Evolutionary conservation across 2,888 invertebrate genomes (phyloP).

Genomic region (Charanyca ferruginea): DNA sequence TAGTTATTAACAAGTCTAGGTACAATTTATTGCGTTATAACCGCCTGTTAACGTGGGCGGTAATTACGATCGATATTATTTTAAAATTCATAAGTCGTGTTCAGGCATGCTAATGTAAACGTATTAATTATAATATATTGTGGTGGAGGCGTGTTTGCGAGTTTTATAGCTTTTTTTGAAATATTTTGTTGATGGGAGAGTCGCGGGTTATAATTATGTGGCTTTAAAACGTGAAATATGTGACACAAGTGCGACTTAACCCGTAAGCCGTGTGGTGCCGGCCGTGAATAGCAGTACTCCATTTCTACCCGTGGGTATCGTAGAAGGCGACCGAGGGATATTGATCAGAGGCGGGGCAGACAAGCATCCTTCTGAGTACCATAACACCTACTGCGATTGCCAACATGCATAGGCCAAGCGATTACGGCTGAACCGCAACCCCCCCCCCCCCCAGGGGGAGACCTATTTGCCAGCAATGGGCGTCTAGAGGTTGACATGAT

Average conservation of each 20-base stretch:
- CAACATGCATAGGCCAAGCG: no score
- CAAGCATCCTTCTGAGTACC: no score
- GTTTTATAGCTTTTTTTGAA: slow-evolving; percentile 44
- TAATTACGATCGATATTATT: slow-evolving; percentile 64
- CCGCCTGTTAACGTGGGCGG: slow-evolving; percentile 57
- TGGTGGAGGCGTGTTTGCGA: slow-evolving; percentile 31
- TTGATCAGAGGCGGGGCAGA: no score
- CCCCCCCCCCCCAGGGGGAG: no score
- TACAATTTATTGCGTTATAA: slow-evolving; percentile 63
- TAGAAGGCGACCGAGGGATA: no score
- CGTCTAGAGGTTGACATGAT: no score
- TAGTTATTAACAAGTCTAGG: slow-evolving; percentile 51
- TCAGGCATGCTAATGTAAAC: slow-evolving; percentile 44
- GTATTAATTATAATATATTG: slow-evolving; percentile 49
- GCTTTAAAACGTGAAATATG: slow-evolving; percentile 15
- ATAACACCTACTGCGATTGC: no score
- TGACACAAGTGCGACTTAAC: neutral
- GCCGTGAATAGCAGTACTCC: no score
- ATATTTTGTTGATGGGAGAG: slow-evolving; percentile 19
- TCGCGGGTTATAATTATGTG: slow-evolving; percentile 32
- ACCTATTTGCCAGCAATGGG: no score
- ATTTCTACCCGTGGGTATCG: no score
- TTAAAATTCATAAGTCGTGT: slow-evolving; percentile 63
- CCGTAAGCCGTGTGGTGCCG: no score
- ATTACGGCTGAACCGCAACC: no score